Evolutionary conservation across 2,113 vertebrate genomes (phyloP).

Genomic region (Camelus dromedarius): DNA sequence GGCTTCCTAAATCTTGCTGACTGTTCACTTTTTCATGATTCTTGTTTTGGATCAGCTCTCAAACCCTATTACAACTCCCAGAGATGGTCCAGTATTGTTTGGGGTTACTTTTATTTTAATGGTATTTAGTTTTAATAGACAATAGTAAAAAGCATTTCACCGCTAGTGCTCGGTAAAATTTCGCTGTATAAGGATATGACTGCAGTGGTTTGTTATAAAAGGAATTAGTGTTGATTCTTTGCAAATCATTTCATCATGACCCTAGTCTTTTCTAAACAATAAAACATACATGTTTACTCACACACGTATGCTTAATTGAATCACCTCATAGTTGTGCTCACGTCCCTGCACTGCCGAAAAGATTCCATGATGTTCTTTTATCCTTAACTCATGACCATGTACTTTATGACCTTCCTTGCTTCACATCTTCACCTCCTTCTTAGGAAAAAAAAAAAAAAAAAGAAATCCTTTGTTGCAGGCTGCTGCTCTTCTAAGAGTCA

Average conservation of each 20-base stretch:
- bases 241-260: neutral
- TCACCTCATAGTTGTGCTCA: constrained; percentile 20
- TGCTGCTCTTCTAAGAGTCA: constrained; percentile 42
- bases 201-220: neutral
- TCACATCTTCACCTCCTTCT: constrained; percentile 62
- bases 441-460: neutral
- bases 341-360: neutral
- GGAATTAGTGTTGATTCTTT: neutral
- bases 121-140: neutral
- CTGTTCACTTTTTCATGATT: neutral
- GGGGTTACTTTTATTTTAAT: neutral
- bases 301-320: neutral
- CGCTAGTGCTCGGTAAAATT: neutral
- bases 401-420: constrained; percentile 68
- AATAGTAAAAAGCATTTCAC: constrained; percentile 10
- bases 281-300: constrained; percentile 40
- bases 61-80: neutral
- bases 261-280: constrained; percentile 22
- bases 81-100: neutral
- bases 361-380: constrained; percentile 52
- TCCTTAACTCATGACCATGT: constrained; percentile 67
- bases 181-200: neutral
- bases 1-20: neutral
- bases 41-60: neutral
- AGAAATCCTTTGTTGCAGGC: constrained; percentile 58